These are phyloP conservation scores for Xenopus laevis DNA, from an alignment of 2,113 vertebrate genomes.

Conservation along the genomic window DNA sequence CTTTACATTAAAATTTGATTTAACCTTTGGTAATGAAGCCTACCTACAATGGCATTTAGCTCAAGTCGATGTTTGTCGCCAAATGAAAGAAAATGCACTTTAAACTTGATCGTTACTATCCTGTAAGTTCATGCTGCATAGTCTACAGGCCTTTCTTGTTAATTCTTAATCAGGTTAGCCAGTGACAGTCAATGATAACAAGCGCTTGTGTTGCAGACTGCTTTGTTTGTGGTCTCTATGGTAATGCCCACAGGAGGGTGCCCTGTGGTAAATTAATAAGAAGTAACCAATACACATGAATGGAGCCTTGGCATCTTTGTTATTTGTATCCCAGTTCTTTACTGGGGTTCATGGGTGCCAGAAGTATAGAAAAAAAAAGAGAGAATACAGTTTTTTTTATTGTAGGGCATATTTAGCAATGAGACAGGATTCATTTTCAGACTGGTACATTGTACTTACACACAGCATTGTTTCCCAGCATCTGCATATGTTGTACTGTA, in stretches of 20 bases:
- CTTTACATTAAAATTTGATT: neutral
- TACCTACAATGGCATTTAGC: neutral
- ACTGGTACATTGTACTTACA: too few species aligned
- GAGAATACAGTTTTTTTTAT: too few species aligned
- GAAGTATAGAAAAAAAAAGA: neutral
- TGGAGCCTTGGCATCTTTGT: conserved; percentile 45
- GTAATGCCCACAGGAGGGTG: conserved; percentile 55
- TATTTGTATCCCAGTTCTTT: conserved; percentile 2
- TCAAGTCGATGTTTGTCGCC: neutral
- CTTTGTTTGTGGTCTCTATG: conserved; percentile 64
- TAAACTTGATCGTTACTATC: conserved; percentile 9
- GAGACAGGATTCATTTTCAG: too few species aligned
- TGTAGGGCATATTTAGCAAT: too few species aligned
- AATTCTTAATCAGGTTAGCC: conserved; percentile 70
- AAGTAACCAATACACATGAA: conserved; percentile 66
- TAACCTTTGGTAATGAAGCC: neutral
- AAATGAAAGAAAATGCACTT: neutral
- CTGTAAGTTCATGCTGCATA: conserved; percentile 7
- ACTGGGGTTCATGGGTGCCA: neutral
- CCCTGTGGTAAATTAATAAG: conserved; percentile 67
- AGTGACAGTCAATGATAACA: conserved; percentile 62
- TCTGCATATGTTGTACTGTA: too few species aligned
- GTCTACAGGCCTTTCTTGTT: conserved; percentile 50
- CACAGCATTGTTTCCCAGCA: too few species aligned
- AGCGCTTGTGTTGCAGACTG: conserved; percentile 56